Conservation (phyloP, 2,888 invertebrate species). For the Brachylomia viminalis region DNA sequence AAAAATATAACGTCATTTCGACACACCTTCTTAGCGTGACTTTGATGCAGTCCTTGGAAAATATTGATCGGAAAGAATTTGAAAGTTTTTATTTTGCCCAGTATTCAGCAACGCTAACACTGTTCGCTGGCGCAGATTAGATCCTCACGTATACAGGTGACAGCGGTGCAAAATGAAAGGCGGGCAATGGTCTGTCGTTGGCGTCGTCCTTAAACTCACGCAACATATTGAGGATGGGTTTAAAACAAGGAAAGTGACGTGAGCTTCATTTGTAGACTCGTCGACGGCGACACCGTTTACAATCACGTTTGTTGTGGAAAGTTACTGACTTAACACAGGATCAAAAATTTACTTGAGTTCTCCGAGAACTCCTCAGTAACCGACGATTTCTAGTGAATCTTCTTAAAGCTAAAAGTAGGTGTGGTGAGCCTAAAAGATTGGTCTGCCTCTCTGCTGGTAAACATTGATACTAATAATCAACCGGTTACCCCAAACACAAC, state of each 20-base stretch:
- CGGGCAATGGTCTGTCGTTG: not conserved
- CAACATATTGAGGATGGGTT: not conserved
- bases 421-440: not conserved
- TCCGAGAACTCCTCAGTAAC: not conserved
- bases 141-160: not conserved
- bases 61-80: no score
- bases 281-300: not conserved
- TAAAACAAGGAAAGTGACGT: not conserved
- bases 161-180: not conserved
- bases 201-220: not conserved
- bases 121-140: not conserved
- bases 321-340: not conserved
- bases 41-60: not conserved
- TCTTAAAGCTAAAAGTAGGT: not conserved
- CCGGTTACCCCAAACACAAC: not conserved
- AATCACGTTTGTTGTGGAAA: not conserved
- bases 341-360: not conserved
- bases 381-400: not conserved
- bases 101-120: not conserved
- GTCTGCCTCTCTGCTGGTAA: not conserved
- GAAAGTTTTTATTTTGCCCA: not conserved
- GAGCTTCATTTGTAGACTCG: not conserved
- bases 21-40: not conserved
- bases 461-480: not conserved
- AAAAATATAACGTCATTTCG: not conserved